phyloP scores from a whole-genome alignment of 1,140 invertebrate species.

The Pogonus chalceus region DNA sequence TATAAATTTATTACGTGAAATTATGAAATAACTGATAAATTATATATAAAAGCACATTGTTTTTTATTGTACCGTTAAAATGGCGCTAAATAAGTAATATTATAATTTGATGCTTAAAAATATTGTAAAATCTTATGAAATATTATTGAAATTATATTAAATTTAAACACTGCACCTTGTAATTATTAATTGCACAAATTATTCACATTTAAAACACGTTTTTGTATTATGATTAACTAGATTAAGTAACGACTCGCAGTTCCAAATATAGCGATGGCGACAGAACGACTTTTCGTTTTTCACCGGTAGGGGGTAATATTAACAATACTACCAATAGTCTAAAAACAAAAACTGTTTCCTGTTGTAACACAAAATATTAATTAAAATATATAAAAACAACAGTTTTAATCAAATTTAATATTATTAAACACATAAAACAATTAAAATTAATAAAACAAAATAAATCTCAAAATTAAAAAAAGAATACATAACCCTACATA shows the following conservation, averaged over 20 bases:
- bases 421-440: neutral
- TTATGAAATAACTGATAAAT: neutral
- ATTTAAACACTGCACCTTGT: neutral
- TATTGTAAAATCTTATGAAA: neutral
- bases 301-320: neutral
- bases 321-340: neutral
- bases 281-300: neutral
- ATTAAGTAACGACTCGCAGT: neutral
- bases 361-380: neutral
- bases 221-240: neutral
- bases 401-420: neutral
- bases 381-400: neutral
- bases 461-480: neutral
- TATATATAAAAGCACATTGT: neutral
- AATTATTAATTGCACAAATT: neutral
- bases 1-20: neutral
- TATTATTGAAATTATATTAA: neutral
- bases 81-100: neutral
- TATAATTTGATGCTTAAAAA: neutral
- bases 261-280: slow-evolving; percentile 5
- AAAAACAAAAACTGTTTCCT: neutral
- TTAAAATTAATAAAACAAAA: neutral
- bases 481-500: neutral
- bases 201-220: neutral
- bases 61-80: neutral